A percentile compares a stretch with the other conserved stretches of the same genome.
These are phyloP conservation scores for Channa striata DNA, from an alignment of 2,797 vertebrate species.

Conservation along the genomic window DNA sequence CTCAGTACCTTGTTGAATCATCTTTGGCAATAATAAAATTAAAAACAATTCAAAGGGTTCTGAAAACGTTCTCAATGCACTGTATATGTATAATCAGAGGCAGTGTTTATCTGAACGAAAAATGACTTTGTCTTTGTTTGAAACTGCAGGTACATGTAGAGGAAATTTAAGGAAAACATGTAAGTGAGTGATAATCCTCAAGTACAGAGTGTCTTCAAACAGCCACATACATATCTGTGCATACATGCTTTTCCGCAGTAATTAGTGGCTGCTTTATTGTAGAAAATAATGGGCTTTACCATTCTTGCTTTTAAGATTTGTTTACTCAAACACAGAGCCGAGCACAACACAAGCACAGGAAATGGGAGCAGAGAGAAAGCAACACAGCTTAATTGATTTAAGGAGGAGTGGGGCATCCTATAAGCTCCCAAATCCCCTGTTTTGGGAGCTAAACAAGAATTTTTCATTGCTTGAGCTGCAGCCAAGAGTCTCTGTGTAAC, in stretches of 20 bases:
- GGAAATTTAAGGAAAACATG: background rate
- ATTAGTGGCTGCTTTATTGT: background rate
- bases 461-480: conserved; percentile 31
- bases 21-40: too few relatives aligned
- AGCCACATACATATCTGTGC: background rate
- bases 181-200: background rate
- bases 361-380: conserved; percentile 33
- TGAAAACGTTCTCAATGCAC: too few relatives aligned
- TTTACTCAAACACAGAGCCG: conserved; percentile 14
- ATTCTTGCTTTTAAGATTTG: conserved; percentile 6
- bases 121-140: too few relatives aligned
- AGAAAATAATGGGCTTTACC: conserved; percentile 1
- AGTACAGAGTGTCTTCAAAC: background rate
- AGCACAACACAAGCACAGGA: background rate
- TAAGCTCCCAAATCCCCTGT: conserved; percentile 69
- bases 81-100: too few relatives aligned
- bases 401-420: conserved; percentile 52
- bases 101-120: too few relatives aligned
- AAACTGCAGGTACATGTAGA: too few relatives aligned
- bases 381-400: conserved; percentile 71
- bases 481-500: conserved; percentile 52
- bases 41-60: too few relatives aligned
- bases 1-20: too few relatives aligned
- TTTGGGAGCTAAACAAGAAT: conserved; percentile 70
- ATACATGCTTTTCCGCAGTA: background rate